phyloP scores from a whole-genome alignment of 1,140 invertebrate species.

The Zaprionus ornatus region DNA sequence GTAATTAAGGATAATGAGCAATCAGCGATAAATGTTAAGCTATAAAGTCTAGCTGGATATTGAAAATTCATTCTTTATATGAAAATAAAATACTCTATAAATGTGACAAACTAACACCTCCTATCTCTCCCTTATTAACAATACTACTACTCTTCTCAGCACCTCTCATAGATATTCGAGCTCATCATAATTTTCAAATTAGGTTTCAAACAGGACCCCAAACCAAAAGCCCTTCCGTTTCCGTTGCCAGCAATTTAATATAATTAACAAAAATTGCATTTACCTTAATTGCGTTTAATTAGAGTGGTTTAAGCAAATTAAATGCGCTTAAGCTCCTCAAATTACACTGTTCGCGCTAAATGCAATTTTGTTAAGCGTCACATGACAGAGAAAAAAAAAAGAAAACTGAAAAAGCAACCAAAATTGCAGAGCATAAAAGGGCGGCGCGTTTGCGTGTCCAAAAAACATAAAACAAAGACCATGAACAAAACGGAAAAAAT shows the following conservation, averaged over 20 bases:
- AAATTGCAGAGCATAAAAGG: slow-evolving; percentile 36
- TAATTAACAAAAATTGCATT: slow-evolving; percentile 54
- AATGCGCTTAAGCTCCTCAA: slow-evolving; percentile 69
- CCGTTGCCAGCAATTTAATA: slow-evolving; percentile 23
- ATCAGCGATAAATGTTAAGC: too few species aligned
- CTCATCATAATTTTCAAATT: background rate
- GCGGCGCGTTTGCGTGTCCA: slow-evolving; percentile 44
- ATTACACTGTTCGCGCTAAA: slow-evolving; percentile 76
- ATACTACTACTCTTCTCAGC: background rate
- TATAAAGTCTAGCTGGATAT: too few species aligned
- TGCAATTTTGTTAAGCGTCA: slow-evolving; percentile 64
- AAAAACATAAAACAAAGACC: slow-evolving; percentile 26
- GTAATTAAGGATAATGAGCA: too few species aligned
- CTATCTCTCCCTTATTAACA: background rate
- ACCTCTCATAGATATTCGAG: background rate
- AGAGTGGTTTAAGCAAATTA: slow-evolving; percentile 69
- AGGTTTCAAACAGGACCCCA: background rate
- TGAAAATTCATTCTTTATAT: too few species aligned
- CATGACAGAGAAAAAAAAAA: slow-evolving; percentile 31
- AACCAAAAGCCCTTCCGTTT: background rate
- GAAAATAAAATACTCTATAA: too few species aligned
- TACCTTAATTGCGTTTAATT: slow-evolving; percentile 67
- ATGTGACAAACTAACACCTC: too few species aligned
- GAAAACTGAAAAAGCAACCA: slow-evolving; percentile 20
- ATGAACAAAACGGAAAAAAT: background rate